These are phyloP conservation scores for Epizoanthus scotinus DNA, from an alignment of 92 coral and sea anemone species.

Conservation along the genomic window DNA sequence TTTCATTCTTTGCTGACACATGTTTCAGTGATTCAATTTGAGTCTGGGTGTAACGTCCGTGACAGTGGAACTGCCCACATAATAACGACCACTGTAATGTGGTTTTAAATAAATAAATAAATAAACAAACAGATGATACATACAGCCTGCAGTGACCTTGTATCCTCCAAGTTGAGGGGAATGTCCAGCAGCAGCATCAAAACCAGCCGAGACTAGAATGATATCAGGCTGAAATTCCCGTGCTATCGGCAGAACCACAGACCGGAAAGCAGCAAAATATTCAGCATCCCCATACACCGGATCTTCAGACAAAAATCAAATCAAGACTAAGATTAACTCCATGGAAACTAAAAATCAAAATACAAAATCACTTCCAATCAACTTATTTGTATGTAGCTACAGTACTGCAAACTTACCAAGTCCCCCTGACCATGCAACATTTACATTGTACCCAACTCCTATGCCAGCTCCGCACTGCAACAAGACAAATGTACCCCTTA, in stretches of 20 bases:
- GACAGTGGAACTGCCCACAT: no score
- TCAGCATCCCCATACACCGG: slow-evolving; percentile 96
- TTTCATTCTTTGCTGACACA: no score
- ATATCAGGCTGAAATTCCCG: slow-evolving; percentile 94
- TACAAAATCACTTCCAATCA: not conserved
- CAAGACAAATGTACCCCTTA: not conserved
- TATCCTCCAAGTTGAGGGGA: slow-evolving; percentile 98
- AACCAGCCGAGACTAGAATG: slow-evolving; percentile 93
- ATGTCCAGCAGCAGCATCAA: slow-evolving; percentile 97
- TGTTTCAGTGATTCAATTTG: no score
- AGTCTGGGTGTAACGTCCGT: no score
- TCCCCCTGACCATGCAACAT: slow-evolving; percentile 97
- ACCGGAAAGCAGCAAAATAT: slow-evolving; percentile 97
- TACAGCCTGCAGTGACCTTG: slow-evolving; percentile 95
- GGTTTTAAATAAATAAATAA: not conserved
- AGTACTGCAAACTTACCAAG: slow-evolving; percentile 68
- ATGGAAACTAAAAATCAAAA: not conserved
- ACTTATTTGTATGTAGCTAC: not conserved
- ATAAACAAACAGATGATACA: slow-evolving; percentile 40
- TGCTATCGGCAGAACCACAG: slow-evolving; percentile 97
- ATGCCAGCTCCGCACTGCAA: slow-evolving; percentile 99
- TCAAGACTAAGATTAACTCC: not conserved
- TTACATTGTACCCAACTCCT: slow-evolving; percentile 99
- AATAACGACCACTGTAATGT: no score
- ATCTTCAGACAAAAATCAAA: slow-evolving; percentile 48